These are phyloP conservation scores for Acronicta leporina DNA, from an alignment of 2,888 invertebrate species.

Conservation along the genomic window DNA sequence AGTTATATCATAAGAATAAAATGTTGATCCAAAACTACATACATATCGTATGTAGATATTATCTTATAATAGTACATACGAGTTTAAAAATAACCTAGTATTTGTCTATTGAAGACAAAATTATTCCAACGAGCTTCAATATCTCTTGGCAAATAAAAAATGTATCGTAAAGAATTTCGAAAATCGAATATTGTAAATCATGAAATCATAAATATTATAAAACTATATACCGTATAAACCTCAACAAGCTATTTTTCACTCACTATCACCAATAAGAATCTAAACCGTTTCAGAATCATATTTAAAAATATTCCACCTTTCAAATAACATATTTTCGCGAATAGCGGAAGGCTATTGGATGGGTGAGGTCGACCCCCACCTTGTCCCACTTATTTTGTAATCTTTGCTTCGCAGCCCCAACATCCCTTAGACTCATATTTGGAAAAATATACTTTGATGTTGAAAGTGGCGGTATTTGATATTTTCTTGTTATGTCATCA, in stretches of 20 bases:
- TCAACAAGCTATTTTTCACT: slow-evolving; percentile 6
- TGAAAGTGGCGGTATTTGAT: slow-evolving; percentile 60
- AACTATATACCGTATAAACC: background rate
- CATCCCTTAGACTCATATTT: slow-evolving; percentile 38
- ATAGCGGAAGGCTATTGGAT: slow-evolving; percentile 31
- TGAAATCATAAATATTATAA: background rate
- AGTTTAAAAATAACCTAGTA: too few relatives aligned
- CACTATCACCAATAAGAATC: slow-evolving; percentile 14
- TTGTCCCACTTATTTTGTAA: slow-evolving; percentile 57
- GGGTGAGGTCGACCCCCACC: slow-evolving; percentile 18
- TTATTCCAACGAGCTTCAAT: too few relatives aligned
- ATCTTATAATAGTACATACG: too few relatives aligned
- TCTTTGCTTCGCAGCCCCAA: slow-evolving; percentile 61
- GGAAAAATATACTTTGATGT: slow-evolving; percentile 64
- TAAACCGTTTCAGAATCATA: slow-evolving; percentile 30
- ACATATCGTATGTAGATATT: too few relatives aligned
- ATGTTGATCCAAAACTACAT: too few relatives aligned
- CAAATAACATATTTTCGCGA: slow-evolving; percentile 52
- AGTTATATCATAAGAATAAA: too few relatives aligned
- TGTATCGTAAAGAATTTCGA: too few relatives aligned
- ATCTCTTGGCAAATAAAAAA: too few relatives aligned
- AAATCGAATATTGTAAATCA: too few relatives aligned
- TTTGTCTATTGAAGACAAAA: too few relatives aligned
- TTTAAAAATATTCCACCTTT: slow-evolving; percentile 54
- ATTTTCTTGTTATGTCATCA: slow-evolving; percentile 53